Conservation (phyloP, 1,140 invertebrate species). For the Lepidurus packardi region DNA sequence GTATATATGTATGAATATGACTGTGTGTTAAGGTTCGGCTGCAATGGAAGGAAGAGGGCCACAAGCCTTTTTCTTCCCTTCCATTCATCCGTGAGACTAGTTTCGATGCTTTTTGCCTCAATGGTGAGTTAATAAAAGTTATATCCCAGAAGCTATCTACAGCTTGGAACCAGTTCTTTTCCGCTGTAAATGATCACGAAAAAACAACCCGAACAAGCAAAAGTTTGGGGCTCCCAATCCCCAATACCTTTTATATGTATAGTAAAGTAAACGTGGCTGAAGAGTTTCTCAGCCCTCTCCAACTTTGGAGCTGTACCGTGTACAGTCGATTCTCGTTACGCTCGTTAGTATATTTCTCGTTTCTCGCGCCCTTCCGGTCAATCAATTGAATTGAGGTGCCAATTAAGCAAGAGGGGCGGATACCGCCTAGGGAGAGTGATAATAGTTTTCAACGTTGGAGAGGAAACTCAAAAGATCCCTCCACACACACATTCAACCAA, state of each 20-base stretch:
- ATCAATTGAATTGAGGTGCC: slow-evolving; percentile 9
- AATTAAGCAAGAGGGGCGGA: neutral
- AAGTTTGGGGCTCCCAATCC: no score
- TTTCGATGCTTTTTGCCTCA: neutral
- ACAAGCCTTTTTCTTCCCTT: neutral
- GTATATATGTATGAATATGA: neutral
- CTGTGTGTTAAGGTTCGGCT: neutral
- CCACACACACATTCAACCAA: no score
- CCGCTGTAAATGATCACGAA: no score
- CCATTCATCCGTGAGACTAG: neutral
- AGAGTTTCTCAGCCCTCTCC: neutral
- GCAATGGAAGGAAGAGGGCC: neutral
- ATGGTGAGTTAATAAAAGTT: neutral
- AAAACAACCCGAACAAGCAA: no score
- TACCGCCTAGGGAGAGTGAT: neutral
- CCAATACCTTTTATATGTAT: no score
- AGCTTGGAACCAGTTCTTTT: no score
- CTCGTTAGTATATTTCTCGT: neutral
- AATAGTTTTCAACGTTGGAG: slow-evolving; percentile 1
- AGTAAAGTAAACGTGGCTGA: neutral
- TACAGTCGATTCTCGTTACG: slow-evolving; percentile 8
- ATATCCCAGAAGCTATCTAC: neutral
- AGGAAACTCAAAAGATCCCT: neutral
- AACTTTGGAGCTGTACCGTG: neutral
- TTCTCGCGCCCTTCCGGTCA: slow-evolving; percentile 9